Percentiles rank a stretch among this genome's conserved stretches.
Conservation (phyloP, 2,888 invertebrate genomes). For the Agonum fuliginosum region DNA sequence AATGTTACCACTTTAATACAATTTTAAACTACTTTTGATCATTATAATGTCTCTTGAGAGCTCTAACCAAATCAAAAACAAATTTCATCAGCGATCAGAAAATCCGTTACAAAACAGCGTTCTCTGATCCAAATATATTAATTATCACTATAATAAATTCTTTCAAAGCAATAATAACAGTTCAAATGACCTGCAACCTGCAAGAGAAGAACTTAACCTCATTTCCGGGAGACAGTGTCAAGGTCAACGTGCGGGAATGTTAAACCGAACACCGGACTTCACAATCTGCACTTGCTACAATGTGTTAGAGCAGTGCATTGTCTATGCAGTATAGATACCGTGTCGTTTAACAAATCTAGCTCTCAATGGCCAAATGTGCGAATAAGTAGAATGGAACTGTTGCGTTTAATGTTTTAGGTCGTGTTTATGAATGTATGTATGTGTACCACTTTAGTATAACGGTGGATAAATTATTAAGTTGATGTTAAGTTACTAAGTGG, state of each 20-base stretch:
- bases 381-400: conserved; percentile 38
- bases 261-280: not conserved
- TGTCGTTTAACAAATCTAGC: conserved; percentile 9
- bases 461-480: conserved; percentile 37
- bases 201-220: conserved; percentile 27
- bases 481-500: conserved; percentile 44
- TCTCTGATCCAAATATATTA: not conserved
- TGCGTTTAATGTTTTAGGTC: conserved; percentile 43
- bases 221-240: conserved; percentile 43
- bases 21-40: too few species aligned
- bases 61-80: too few species aligned
- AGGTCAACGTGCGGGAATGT: conserved; percentile 34
- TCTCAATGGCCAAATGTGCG: conserved; percentile 12
- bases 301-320: not conserved
- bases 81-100: too few species aligned
- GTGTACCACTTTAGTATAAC: conserved; percentile 51
- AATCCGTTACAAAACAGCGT: conserved; percentile 12
- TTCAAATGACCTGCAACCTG: conserved; percentile 5
- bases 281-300: not conserved
- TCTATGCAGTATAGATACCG: not conserved
- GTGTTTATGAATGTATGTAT: conserved; percentile 40
- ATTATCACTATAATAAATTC: not conserved
- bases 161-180: not conserved
- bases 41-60: too few species aligned
- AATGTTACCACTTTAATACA: too few species aligned